phyloP scores from a whole-genome alignment of 2,888 invertebrate species.

The Falcaria lacertinaria region DNA sequence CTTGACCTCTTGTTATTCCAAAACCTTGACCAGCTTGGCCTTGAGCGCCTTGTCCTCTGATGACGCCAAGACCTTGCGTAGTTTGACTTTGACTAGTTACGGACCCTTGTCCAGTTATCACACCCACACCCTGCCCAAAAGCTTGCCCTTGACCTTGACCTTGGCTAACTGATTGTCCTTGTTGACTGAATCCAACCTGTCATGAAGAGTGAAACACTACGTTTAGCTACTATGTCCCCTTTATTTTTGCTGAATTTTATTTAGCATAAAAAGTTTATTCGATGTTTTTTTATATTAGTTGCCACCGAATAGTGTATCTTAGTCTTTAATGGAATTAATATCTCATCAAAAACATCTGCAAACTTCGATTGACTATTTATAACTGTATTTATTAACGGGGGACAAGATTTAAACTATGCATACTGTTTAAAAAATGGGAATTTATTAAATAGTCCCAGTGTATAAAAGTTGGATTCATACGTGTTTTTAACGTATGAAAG shows the following conservation, averaged over 20 bases:
- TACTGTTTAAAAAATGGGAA: too few species aligned
- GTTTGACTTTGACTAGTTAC: constrained; percentile 11
- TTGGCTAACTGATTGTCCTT: constrained; percentile 19
- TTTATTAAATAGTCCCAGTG: too few species aligned
- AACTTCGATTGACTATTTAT: too few species aligned
- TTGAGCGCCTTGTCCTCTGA: constrained; percentile 15
- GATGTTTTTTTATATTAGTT: too few species aligned
- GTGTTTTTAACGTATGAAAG: too few species aligned
- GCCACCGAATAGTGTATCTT: too few species aligned
- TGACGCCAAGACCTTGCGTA: constrained; percentile 16
- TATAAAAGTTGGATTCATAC: too few species aligned
- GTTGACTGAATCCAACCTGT: constrained; percentile 17
- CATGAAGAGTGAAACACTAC: neutral
- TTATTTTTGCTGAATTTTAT: neutral
- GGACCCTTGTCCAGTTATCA: constrained; percentile 14
- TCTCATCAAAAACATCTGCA: too few species aligned
- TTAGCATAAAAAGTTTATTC: neutral
- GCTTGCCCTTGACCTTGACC: constrained; percentile 10
- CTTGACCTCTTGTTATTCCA: constrained; percentile 14
- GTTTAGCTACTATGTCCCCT: neutral
- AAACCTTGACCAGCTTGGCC: constrained; percentile 11
- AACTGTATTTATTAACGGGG: too few species aligned
- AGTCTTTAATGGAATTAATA: too few species aligned
- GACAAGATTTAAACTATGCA: too few species aligned
- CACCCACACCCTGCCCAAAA: constrained; percentile 14